These are phyloP conservation scores for Anticlea derivata DNA, from an alignment of 2,888 invertebrate genomes.

Conservation along the genomic window DNA sequence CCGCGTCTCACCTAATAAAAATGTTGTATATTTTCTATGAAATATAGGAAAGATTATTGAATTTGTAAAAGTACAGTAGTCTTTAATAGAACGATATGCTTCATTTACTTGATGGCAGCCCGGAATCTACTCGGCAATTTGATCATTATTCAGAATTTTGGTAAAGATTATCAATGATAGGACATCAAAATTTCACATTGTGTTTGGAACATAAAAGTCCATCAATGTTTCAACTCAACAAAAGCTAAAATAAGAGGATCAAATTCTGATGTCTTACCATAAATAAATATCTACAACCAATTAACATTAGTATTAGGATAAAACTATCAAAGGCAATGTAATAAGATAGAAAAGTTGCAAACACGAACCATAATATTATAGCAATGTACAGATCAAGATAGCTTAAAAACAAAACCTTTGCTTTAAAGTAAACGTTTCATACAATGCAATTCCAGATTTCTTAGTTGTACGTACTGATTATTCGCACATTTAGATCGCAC, in stretches of 20 bases:
- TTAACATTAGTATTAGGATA: slow-evolving; percentile 58
- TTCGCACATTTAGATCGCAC: slow-evolving; percentile 60
- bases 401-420: slow-evolving; percentile 42
- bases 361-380: slow-evolving; percentile 45
- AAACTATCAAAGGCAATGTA: slow-evolving; percentile 68
- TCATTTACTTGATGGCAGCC: slow-evolving; percentile 81
- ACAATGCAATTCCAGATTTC: slow-evolving; percentile 66
- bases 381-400: slow-evolving; percentile 58
- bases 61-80: slow-evolving; percentile 78
- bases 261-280: slow-evolving; percentile 24
- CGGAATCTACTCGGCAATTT: slow-evolving; percentile 33
- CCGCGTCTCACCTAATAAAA: slow-evolving; percentile 65
- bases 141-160: slow-evolving; percentile 22
- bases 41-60: slow-evolving; percentile 82
- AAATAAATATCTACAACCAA: slow-evolving; percentile 41
- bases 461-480: slow-evolving; percentile 48
- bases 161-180: slow-evolving; percentile 26
- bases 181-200: slow-evolving; percentile 23
- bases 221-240: slow-evolving; percentile 22
- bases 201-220: slow-evolving; percentile 5
- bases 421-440: slow-evolving; percentile 40
- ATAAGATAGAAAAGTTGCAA: slow-evolving; percentile 63
- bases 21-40: slow-evolving; percentile 79
- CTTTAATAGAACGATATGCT: slow-evolving; percentile 83
- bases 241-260: slow-evolving; percentile 16